Evolutionary conservation across 2,888 invertebrate genomes (phyloP).

Genomic region (Drosophila sordidula): DNA sequence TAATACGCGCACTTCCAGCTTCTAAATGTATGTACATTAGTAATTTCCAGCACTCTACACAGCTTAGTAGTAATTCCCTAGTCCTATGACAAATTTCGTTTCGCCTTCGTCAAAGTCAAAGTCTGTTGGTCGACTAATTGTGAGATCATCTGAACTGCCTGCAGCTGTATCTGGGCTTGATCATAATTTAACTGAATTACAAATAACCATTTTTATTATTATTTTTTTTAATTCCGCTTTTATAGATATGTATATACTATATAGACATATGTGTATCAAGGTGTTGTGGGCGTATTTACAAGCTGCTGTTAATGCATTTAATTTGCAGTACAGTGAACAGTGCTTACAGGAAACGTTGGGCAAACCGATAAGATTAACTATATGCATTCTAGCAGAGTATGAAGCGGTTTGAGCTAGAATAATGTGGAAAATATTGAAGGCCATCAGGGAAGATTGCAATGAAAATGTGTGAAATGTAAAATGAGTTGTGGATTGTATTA

Average conservation of each 20-base stretch:
- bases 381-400: slow-evolving; percentile 1
- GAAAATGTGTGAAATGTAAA: slow-evolving; percentile 1
- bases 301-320: slow-evolving; percentile 48
- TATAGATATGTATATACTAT: slow-evolving; percentile 3
- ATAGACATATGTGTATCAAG: slow-evolving; percentile 6
- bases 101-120: slow-evolving; percentile 13
- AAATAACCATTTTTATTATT: slow-evolving; percentile 17
- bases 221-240: background rate
- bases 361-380: slow-evolving; percentile 12
- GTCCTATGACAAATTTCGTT: slow-evolving; percentile 39
- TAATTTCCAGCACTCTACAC: slow-evolving; percentile 24
- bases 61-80: slow-evolving; percentile 16
- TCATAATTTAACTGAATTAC: slow-evolving; percentile 52
- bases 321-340: slow-evolving; percentile 37
- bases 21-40: slow-evolving; percentile 51
- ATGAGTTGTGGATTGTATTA: slow-evolving; percentile 2
- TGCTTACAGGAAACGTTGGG: slow-evolving; percentile 20
- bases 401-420: slow-evolving; percentile 16
- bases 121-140: slow-evolving; percentile 53
- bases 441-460: background rate
- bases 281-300: slow-evolving; percentile 59
- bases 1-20: slow-evolving; percentile 20
- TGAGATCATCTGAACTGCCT: slow-evolving; percentile 52
- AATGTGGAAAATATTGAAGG: slow-evolving; percentile 12
- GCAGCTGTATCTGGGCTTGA: slow-evolving; percentile 28